Evolutionary conservation across 2,113 vertebrate species (phyloP).

Genomic region (Nibea albiflora): DNA sequence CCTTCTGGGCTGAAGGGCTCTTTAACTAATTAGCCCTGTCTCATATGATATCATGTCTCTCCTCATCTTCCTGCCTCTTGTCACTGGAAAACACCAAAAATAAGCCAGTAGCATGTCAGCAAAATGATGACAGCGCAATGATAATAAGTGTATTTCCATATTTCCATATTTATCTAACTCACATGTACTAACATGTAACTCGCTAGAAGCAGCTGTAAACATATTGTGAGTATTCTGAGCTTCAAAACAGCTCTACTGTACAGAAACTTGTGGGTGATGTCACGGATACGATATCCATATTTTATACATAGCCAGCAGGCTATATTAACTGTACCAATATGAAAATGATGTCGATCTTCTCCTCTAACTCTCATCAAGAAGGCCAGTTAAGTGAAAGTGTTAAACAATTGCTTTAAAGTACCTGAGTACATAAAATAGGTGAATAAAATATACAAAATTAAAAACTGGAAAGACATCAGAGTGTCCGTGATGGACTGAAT

Average conservation of each 20-base stretch:
- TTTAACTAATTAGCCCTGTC: background rate
- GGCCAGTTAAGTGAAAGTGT: background rate
- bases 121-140: background rate
- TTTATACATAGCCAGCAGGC: too few species aligned
- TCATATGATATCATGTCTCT: slow-evolving; percentile 16
- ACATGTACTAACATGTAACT: background rate
- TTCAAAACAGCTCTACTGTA: too few species aligned
- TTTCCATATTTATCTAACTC: too few species aligned
- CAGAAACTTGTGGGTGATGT: too few species aligned
- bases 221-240: background rate
- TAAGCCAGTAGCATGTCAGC: background rate
- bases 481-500: slow-evolving; percentile 17
- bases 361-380: background rate
- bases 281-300: too few species aligned
- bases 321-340: too few species aligned
- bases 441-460: background rate
- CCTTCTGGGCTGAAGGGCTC: background rate
- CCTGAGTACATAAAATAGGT: background rate
- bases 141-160: background rate
- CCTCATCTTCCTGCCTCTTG: slow-evolving; percentile 9
- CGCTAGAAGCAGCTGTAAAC: background rate
- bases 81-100: background rate
- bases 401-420: background rate
- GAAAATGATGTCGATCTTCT: background rate
- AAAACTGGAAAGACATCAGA: background rate